Percentiles rank a stretch among this genome's conserved stretches.
Conservation (phyloP, 2,888 invertebrate species). For the Meta bourneti region DNA sequence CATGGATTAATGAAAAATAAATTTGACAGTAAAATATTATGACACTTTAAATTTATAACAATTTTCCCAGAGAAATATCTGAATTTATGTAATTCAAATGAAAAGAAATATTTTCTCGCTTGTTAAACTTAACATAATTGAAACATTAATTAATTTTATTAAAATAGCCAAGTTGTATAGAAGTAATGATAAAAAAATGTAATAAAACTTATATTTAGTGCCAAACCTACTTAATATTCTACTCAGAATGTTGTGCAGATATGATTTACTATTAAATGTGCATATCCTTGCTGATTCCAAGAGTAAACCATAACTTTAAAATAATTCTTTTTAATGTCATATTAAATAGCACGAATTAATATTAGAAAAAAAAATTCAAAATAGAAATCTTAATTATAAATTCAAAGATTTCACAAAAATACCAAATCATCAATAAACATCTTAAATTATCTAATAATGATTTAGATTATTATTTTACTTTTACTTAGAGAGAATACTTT, state of each 20-base stretch:
- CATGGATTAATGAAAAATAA: no score
- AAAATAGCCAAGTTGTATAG: neutral
- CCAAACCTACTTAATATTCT: conserved; percentile 27
- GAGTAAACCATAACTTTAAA: neutral
- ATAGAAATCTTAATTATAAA: no score
- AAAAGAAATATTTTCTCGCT: neutral
- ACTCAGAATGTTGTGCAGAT: conserved; percentile 13
- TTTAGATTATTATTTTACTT: no score
- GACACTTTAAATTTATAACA: neutral
- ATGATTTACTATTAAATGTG: conserved; percentile 16
- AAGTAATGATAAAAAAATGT: neutral
- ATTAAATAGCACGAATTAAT: no score
- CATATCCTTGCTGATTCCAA: conserved; percentile 19
- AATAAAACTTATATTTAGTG: conserved; percentile 16
- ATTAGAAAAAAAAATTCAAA: no score
- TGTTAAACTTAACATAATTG: neutral
- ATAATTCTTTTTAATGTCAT: no score
- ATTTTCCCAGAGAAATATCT: neutral
- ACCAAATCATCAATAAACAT: no score
- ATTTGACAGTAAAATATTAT: no score
- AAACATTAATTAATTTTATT: neutral
- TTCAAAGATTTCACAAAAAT: no score
- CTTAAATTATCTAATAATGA: no score
- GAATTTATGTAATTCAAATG: neutral
- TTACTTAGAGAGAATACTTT: no score